Evolutionary conservation across 2,113 vertebrate species (phyloP).

Genomic region (Podarcis raffonei): DNA sequence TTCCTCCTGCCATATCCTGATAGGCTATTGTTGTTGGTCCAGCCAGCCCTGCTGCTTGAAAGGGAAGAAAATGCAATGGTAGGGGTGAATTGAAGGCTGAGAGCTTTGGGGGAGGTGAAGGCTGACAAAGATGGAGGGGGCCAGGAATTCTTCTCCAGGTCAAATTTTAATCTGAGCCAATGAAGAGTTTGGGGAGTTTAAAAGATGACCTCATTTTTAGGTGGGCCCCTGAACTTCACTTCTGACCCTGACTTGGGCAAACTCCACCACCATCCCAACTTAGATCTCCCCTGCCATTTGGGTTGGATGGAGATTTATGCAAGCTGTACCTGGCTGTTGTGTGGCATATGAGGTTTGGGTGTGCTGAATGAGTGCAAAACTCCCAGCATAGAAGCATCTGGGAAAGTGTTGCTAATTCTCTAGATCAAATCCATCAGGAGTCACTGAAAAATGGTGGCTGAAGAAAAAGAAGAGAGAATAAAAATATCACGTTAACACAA

Average conservation of each 20-base stretch:
- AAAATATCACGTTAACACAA: conserved; percentile 53
- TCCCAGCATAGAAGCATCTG: conserved; percentile 6
- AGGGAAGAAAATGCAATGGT: not conserved
- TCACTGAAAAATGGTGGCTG: not conserved
- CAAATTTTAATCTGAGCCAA: not conserved
- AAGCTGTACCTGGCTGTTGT: not conserved
- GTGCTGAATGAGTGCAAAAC: not conserved
- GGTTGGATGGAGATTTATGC: no score
- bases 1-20: not conserved
- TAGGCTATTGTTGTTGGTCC: not conserved
- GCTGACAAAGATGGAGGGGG: not conserved
- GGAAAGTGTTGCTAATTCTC: conserved; percentile 7
- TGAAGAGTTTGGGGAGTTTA: not conserved
- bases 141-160: not conserved
- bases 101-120: not conserved
- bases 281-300: not conserved
- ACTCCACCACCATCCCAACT: not conserved
- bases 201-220: not conserved
- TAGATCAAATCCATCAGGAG: conserved; percentile 16
- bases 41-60: not conserved
- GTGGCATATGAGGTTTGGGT: not conserved
- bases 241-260: not conserved
- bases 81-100: not conserved
- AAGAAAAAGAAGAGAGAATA: not conserved
- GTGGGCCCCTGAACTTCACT: not conserved